These are phyloP conservation scores for Champsocephalus gunnari DNA, from an alignment of 2,797 vertebrate species.

Conservation along the genomic window DNA sequence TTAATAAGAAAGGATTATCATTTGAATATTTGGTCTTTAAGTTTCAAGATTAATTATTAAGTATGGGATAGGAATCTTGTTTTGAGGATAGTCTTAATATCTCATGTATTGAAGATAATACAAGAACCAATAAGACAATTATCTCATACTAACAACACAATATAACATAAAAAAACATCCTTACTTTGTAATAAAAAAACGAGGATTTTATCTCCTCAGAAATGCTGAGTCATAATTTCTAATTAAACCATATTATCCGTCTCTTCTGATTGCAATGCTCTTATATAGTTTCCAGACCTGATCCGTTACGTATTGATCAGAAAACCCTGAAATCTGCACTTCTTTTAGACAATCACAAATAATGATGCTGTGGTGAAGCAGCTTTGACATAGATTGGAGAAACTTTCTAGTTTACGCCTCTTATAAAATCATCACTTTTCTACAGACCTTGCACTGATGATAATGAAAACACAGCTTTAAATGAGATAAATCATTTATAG, in stretches of 20 bases:
- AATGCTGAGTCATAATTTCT: neutral
- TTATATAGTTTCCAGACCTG: neutral
- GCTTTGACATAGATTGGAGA: neutral
- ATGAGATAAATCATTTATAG: neutral
- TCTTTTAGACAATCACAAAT: slow-evolving; percentile 18
- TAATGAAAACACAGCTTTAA: neutral
- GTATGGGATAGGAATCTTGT: too few species aligned
- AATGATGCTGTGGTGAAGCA: neutral
- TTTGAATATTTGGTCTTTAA: too few species aligned
- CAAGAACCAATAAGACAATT: too few species aligned
- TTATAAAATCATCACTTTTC: neutral
- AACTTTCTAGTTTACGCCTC: slow-evolving; percentile 9
- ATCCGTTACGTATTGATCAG: neutral
- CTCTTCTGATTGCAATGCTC: slow-evolving; percentile 1
- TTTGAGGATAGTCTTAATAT: too few species aligned
- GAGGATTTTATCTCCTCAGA: neutral
- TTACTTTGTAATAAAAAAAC: neutral
- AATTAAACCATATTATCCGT: neutral
- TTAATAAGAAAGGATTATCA: neutral
- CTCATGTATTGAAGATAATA: too few species aligned
- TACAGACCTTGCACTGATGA: slow-evolving; percentile 10
- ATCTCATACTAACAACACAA: too few species aligned
- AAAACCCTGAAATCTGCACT: neutral
- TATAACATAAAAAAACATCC: too few species aligned
- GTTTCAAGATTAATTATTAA: too few species aligned